These are phyloP conservation scores for Eulemur mongoz DNA, from an alignment of 2,797 vertebrate species.

Conservation along the genomic window DNA sequence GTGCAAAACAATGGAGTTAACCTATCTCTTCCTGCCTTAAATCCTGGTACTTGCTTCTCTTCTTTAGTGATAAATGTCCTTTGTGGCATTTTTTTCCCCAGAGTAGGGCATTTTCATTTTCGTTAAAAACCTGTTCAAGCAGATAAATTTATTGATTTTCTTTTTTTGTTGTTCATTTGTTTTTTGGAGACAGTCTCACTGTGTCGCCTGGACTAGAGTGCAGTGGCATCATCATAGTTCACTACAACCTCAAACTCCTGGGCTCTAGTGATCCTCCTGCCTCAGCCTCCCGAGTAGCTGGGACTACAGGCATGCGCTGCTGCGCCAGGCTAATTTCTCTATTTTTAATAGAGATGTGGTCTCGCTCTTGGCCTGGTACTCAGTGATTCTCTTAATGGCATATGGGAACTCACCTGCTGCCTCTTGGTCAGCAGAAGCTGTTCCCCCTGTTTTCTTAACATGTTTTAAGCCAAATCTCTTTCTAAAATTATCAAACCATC, in stretches of 20 bases:
- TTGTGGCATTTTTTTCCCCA: neutral
- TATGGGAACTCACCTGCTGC: neutral
- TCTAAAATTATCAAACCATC: neutral
- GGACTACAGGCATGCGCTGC: too few species aligned
- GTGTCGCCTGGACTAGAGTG: too few species aligned
- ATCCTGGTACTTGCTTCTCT: neutral
- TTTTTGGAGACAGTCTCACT: too few species aligned
- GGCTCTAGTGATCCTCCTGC: too few species aligned
- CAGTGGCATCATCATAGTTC: too few species aligned
- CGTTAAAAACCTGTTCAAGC: neutral
- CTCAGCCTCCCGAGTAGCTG: too few species aligned
- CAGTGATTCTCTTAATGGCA: neutral
- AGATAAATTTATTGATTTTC: neutral
- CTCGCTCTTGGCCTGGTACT: too few species aligned
- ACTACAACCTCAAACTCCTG: too few species aligned
- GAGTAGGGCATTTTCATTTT: neutral
- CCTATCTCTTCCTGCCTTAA: neutral
- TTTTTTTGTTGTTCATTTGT: neutral
- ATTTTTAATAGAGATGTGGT: too few species aligned
- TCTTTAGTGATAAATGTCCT: neutral
- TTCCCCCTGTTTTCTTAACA: neutral
- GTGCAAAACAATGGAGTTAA: neutral
- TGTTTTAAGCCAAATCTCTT: neutral
- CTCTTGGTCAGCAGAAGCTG: neutral
- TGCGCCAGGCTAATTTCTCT: too few species aligned